Base-by-base conservation (phyloP, 2,797 vertebrate species). In the Scomberomorus guttatus region DNA sequence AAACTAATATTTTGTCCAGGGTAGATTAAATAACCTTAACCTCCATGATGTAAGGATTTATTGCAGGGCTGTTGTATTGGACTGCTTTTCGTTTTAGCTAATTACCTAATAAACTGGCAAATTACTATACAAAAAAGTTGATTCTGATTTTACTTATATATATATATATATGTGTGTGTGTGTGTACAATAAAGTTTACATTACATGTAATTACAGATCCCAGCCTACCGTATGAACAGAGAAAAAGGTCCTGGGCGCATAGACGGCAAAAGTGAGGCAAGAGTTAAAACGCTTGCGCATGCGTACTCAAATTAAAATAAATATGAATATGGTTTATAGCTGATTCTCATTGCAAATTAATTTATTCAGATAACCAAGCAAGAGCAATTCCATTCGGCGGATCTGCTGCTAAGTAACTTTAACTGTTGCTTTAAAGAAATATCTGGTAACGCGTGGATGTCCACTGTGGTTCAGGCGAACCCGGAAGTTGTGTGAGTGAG, bases 401-500 rank as follows among this genome's bases (percentile, higher is more conserved):
- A 10, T 17, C 2, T 6, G 0, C 0, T 10, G 1, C 2, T 8
- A 0, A 3, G 6, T 25, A 2, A 12, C 12, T 48, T 1, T 14
- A 12, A 0, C 0, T 14, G 34, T 46, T 34, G 4, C 11, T 20
- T 44, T 39, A 58, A 29, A 67, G 9, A 50, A 1, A 5, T 1
- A 4, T 59, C 0, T 27, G 22, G 1, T 1, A 15, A n/a, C 15
- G 46, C 68, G 5, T 57, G 50, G 0, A 5, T 6, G 3, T 27
- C 3, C 20, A 6, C 24, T 0, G 34, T 15, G 18, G 24, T 14
- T 13, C 4, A 58, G 50, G 6, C 82, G 24, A 91, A 91, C 13
- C 78, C 91, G 90, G 93, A 93, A 90, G 85, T 87, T 0, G 15
- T 0, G 6, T 7, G 20, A 27, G 68, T 0, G 74, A 71, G 13